phyloP scores from a whole-genome alignment of 2,888 invertebrate genomes.

The Glyphotaelius pellucidus region DNA sequence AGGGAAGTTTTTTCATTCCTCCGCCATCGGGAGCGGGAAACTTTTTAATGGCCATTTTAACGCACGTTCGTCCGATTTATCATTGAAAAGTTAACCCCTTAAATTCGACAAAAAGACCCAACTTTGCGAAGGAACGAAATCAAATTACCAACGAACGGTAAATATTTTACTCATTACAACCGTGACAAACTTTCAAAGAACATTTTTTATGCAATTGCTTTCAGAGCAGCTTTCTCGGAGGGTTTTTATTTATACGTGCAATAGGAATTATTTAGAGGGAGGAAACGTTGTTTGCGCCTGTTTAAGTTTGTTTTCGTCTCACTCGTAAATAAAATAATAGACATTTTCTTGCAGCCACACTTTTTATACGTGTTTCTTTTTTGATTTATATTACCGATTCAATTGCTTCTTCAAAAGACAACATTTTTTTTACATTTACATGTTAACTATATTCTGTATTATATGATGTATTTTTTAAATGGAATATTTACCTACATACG shows the following conservation, averaged over 20 bases:
- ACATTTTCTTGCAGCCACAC: not conserved
- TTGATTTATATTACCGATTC: not conserved
- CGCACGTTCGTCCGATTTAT: conserved; percentile 45
- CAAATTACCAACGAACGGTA: conserved; percentile 41
- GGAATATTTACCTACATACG: too few relatives aligned
- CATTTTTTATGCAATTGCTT: conserved; percentile 43
- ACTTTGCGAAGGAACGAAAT: conserved; percentile 26
- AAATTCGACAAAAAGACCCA: conserved; percentile 20
- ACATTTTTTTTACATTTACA: too few relatives aligned
- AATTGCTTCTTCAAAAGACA: too few relatives aligned
- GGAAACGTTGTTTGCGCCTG: not conserved
- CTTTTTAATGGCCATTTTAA: conserved; percentile 57
- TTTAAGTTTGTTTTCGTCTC: not conserved
- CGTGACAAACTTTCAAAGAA: not conserved
- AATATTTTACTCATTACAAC: conserved; percentile 37
- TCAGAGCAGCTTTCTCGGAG: not conserved
- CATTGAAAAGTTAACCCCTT: conserved; percentile 51
- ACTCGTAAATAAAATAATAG: not conserved
- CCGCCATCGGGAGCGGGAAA: conserved; percentile 27
- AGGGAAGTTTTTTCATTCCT: conserved; percentile 20
- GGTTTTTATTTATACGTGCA: not conserved
- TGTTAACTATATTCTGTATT: too few relatives aligned
- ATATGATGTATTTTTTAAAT: too few relatives aligned
- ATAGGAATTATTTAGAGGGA: not conserved
- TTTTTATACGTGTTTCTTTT: not conserved